Evolutionary conservation across 2,113 vertebrate species (phyloP).

Genomic region (Rallus limicola): DNA sequence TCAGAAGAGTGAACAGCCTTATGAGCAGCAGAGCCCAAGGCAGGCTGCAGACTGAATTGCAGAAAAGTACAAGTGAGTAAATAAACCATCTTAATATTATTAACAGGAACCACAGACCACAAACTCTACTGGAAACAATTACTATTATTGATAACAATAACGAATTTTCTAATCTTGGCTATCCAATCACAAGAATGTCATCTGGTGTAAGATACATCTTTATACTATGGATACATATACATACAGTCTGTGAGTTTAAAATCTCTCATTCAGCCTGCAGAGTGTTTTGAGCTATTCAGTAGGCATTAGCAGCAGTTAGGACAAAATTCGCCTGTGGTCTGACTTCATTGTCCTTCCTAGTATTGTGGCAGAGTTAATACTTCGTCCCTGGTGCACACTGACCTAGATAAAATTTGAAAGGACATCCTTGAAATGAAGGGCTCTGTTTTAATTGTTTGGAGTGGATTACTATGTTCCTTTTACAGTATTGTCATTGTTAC

Average conservation of each 20-base stretch:
- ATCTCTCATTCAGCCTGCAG: not conserved
- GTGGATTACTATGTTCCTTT: not conserved
- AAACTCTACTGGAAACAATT: not conserved
- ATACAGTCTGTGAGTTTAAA: not conserved
- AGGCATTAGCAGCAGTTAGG: not conserved
- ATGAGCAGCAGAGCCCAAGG: not conserved
- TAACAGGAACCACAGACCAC: not conserved
- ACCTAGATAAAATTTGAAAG: constrained; percentile 18
- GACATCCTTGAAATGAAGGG: not conserved
- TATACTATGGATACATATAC: not conserved
- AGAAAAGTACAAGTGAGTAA: not conserved
- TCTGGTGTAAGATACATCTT: not conserved
- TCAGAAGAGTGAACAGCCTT: not conserved
- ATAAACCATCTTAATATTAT: not conserved
- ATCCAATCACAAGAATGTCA: not conserved
- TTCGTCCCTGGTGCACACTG: not conserved
- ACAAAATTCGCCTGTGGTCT: not conserved
- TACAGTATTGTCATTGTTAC: not conserved
- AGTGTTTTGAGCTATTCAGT: not conserved
- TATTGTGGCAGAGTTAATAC: not conserved
- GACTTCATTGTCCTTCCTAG: not conserved
- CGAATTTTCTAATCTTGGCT: not conserved
- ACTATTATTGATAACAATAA: not conserved
- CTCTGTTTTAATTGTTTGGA: not conserved
- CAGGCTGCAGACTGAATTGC: not conserved